Percentiles rank a stretch among this genome's conserved stretches.
These are phyloP conservation scores for Brachionus asplanchnoidis DNA, from an alignment of 1,140 invertebrate species.

Conservation along the genomic window DNA sequence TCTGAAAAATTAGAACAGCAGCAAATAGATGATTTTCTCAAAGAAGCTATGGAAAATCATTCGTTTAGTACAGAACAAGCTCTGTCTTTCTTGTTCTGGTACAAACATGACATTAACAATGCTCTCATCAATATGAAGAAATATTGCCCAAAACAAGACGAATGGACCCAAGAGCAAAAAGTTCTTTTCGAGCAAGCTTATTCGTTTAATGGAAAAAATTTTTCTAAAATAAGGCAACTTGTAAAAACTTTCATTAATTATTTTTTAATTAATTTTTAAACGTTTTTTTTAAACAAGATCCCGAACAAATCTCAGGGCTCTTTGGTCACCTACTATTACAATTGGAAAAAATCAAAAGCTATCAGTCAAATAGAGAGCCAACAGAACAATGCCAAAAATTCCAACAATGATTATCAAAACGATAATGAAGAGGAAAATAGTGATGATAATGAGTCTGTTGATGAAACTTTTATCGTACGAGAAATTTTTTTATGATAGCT, in stretches of 20 bases:
- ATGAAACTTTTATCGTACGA: slow-evolving; percentile 1
- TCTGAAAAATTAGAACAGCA: not conserved
- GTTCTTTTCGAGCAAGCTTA: slow-evolving; percentile 95
- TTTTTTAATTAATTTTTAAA: not conserved
- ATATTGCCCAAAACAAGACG: slow-evolving; percentile 93
- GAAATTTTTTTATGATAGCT: not conserved
- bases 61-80: slow-evolving; percentile 59
- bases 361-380: slow-evolving; percentile 87
- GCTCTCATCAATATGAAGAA: slow-evolving; percentile 87
- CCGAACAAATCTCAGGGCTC: slow-evolving; percentile 93
- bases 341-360: slow-evolving; percentile 90
- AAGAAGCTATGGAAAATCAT: not conserved
- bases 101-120: slow-evolving; percentile 87
- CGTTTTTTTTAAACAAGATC: slow-evolving; percentile 54
- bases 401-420: not conserved
- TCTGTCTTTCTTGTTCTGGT: slow-evolving; percentile 94
- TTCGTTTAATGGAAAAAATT: slow-evolving; percentile 95
- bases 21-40: slow-evolving; percentile 12
- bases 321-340: slow-evolving; percentile 95
- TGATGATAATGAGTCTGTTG: slow-evolving; percentile 35
- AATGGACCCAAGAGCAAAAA: slow-evolving; percentile 97
- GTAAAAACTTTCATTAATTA: slow-evolving; percentile 59
- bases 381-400: slow-evolving; percentile 62
- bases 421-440: not conserved
- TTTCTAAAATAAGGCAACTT: slow-evolving; percentile 93